Conservation (phyloP, 2,888 invertebrate species). For the Conistra vaccinii region DNA sequence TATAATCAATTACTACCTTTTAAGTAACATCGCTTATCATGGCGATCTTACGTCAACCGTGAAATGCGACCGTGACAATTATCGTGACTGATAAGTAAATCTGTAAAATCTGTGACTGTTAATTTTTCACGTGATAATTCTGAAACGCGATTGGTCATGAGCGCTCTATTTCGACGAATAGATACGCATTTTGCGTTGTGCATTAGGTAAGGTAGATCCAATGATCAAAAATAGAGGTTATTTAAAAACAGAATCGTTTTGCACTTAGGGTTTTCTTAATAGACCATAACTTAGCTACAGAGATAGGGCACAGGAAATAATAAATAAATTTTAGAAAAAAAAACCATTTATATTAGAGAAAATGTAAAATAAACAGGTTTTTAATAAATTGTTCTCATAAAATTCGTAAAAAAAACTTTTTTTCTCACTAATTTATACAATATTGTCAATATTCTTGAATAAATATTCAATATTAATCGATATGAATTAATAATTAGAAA, state of each 20-base stretch:
- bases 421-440: slow-evolving; percentile 43
- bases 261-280: not conserved
- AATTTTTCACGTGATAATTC: slow-evolving; percentile 43
- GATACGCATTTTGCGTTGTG: slow-evolving; percentile 29
- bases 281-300: not conserved
- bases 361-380: slow-evolving; percentile 21
- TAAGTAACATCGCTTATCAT: slow-evolving; percentile 28
- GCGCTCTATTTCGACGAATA: slow-evolving; percentile 25
- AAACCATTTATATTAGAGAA: not conserved
- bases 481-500: slow-evolving; percentile 57
- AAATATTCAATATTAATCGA: slow-evolving; percentile 49
- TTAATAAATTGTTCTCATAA: not conserved
- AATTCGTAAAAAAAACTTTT: slow-evolving; percentile 2
- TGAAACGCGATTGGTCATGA: slow-evolving; percentile 34
- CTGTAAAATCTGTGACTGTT: slow-evolving; percentile 39
- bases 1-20: slow-evolving; percentile 45
- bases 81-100: slow-evolving; percentile 47
- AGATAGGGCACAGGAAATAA: slow-evolving; percentile 27
- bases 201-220: slow-evolving; percentile 1
- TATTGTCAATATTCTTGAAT: slow-evolving; percentile 39
- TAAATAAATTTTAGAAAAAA: not conserved
- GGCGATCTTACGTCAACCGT: slow-evolving; percentile 43
- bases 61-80: slow-evolving; percentile 32
- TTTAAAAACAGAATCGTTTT: not conserved
- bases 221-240: not conserved